These are phyloP conservation scores for Parazoanthus atlanticus DNA, from an alignment of 92 coral and sea anemone genomes.

Conservation along the genomic window DNA sequence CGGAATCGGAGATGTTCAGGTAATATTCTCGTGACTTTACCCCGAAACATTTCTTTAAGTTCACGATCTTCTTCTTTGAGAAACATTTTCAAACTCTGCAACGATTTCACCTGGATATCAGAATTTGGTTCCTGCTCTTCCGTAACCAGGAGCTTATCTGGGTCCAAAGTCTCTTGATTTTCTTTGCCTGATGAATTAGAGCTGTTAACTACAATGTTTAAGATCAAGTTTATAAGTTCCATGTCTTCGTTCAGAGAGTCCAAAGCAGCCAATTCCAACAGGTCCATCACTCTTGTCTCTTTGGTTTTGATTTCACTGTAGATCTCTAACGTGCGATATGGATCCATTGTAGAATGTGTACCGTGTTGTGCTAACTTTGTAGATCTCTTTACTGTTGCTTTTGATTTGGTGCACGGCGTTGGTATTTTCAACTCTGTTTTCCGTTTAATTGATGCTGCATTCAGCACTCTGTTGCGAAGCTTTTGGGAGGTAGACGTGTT, in stretches of 20 bases:
- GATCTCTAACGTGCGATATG: not conserved
- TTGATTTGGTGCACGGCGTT: not conserved
- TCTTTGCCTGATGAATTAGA: not conserved
- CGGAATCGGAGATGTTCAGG: constrained; percentile 26
- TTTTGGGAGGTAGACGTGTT: not conserved
- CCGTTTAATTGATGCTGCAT: not conserved
- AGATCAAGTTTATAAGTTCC: constrained; percentile 10
- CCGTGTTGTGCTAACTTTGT: not conserved
- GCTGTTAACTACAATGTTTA: not conserved
- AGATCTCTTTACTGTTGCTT: not conserved
- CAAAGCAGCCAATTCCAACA: not conserved
- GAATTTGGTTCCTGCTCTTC: not conserved
- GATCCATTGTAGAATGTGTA: not conserved
- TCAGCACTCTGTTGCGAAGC: not conserved
- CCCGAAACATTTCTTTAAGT: not conserved
- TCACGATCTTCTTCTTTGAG: constrained; percentile 8
- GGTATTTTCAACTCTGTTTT: not conserved
- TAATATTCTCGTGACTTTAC: not conserved
- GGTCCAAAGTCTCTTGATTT: not conserved
- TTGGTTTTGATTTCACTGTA: constrained; percentile 3
- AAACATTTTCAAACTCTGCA: not conserved
- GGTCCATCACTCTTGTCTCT: not conserved
- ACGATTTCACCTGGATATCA: not conserved
- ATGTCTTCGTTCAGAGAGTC: constrained; percentile 25
- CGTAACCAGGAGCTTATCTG: not conserved